Evolutionary conservation across 2,113 vertebrate genomes (phyloP), one percentile per base, ranked within the genome.

Genomic region (Ochotona curzoniae): DNA sequence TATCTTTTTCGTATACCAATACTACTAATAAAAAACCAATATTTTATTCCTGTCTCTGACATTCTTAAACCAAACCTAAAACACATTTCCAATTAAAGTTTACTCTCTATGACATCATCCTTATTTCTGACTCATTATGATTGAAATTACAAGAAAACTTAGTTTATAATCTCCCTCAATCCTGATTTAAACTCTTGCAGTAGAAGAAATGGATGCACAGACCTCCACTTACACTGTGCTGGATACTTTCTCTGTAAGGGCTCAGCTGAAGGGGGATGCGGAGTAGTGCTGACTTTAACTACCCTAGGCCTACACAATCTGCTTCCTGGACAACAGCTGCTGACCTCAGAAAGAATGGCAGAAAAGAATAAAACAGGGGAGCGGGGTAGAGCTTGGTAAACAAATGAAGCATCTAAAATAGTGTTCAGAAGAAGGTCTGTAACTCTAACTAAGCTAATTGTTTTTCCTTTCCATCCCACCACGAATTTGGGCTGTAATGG

Each of bases 361-460:
- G 49, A 90, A 78, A 69, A 17, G 25, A 75, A 28, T 70, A 49
- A 93, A 63, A 15, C 63, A 57, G 86, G 83, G 51, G 86, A 87
- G 49, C 26, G 23, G 51, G 12, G 38, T 44, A 44, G 38, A 44
- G 38, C 38, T 44, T 63, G 4, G 3, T 10, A 38, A 87, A 47
- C 18, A 8, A 71, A 89, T 7, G 44, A 64, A 32, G 73, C 11
- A 63, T 73, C 23, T 90, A 66, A 89, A 83, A 17, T n/a, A 70
- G 32, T 90, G 28, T 80, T 94, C 80, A 86, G 61, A 81, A 88
- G 64, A 94, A 78, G 5, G 20, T 3, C 17, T 2, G 13, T 92
- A 71, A 64, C 17, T 94, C 87, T 91, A 47, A 95, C 91, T 90
- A 71, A 35, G 10, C 30, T 85, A 83, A 78, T 35, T 80, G 20